These are phyloP conservation scores for Trissolcus basalis DNA, from an alignment of 1,140 invertebrate species.

Conservation along the genomic window DNA sequence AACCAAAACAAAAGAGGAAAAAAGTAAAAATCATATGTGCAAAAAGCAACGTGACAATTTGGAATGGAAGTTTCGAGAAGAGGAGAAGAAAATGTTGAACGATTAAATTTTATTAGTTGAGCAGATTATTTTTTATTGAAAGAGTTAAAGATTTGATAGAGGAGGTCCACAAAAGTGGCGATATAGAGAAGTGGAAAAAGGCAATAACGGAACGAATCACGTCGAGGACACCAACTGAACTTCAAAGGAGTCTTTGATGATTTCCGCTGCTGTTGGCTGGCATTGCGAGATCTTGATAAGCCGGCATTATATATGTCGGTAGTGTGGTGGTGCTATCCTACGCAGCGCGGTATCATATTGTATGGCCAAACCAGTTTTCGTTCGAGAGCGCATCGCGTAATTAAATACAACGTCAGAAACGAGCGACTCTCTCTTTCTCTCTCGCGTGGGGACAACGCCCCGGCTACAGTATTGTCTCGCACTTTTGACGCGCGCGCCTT, in stretches of 20 bases:
- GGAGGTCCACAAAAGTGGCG: constrained; percentile 26
- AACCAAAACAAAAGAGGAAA: too few species aligned
- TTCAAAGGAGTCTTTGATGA: constrained; percentile 74
- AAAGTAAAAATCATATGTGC: too few species aligned
- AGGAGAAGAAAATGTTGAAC: too few species aligned
- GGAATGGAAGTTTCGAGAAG: too few species aligned
- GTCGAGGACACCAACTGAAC: constrained; percentile 69
- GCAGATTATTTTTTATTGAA: constrained; percentile 10
- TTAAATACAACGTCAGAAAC: constrained; percentile 64
- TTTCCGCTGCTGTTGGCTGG: constrained; percentile 68
- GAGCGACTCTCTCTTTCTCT: constrained; percentile 30
- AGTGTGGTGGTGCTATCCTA: constrained; percentile 62
- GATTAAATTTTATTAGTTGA: too few species aligned
- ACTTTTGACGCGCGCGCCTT: neutral
- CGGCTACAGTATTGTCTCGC: constrained; percentile 19
- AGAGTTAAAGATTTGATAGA: constrained; percentile 21
- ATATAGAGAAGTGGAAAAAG: constrained; percentile 45
- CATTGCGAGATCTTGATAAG: constrained; percentile 73
- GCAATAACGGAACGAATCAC: constrained; percentile 55
- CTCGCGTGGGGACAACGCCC: constrained; percentile 29
- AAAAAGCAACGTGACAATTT: too few species aligned
- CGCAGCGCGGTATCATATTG: constrained; percentile 62
- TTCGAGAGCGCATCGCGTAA: constrained; percentile 59
- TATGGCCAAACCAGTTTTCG: constrained; percentile 67
- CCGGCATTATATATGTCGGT: constrained; percentile 70